phyloP scores from a whole-genome alignment of 2,797 vertebrate species.

The Lacerta agilis region DNA sequence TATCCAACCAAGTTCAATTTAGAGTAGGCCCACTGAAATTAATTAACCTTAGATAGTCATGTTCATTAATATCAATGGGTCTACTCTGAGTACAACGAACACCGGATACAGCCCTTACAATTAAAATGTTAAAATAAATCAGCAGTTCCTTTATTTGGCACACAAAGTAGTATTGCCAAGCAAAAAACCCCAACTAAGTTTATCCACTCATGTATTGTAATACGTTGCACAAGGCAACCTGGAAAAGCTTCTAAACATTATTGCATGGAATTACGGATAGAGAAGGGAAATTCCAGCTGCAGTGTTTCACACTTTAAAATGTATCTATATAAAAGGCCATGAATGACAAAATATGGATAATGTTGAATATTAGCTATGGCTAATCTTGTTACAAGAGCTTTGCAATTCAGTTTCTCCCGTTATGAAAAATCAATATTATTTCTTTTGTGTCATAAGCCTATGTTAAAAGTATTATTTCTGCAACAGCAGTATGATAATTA shows the following conservation, averaged over 20 bases:
- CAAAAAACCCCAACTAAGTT: no score
- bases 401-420: background rate
- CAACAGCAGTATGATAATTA: background rate
- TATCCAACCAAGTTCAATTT: no score
- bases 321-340: background rate
- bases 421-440: background rate
- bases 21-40: no score
- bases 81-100: no score
- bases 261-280: background rate
- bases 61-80: no score
- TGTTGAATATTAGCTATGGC: background rate
- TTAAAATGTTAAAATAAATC: no score
- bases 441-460: background rate
- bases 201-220: no score
- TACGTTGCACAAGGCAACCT: background rate
- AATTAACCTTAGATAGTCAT: no score
- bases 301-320: background rate
- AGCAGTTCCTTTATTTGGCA: no score
- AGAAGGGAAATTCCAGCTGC: background rate
- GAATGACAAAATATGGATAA: background rate
- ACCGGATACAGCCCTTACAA: no score
- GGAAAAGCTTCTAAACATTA: background rate
- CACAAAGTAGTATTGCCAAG: no score
- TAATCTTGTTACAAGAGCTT: background rate
- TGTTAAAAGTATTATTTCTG: background rate